A percentile compares a stretch with the other conserved stretches of the same genome.
These are phyloP conservation scores for Grus americana DNA, from an alignment of 2,113 vertebrate genomes.

Conservation along the genomic window DNA sequence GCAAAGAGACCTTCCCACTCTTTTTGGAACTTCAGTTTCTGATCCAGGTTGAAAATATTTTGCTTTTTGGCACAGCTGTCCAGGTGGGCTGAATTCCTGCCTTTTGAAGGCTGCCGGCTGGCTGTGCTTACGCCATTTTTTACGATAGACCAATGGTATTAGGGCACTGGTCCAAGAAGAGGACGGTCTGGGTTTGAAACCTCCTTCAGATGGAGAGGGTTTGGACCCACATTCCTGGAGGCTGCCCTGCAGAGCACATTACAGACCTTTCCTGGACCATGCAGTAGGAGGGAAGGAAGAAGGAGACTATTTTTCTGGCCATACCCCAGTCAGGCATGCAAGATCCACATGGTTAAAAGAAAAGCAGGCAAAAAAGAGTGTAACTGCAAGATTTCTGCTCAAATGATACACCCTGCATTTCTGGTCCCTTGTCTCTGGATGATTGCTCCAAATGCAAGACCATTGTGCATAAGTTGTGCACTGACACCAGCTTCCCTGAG, in stretches of 20 bases:
- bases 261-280: not conserved
- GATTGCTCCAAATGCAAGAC: not conserved
- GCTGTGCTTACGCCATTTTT: not conserved
- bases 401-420: not conserved
- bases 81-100: not conserved
- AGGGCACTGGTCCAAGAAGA: not conserved
- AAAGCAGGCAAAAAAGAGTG: not conserved
- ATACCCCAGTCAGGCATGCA: not conserved
- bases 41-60: not conserved
- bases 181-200: not conserved
- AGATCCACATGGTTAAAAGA: not conserved
- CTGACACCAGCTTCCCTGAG: not conserved
- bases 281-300: not conserved
- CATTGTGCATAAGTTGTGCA: not conserved
- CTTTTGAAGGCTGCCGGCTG: not conserved
- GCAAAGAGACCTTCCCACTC: not conserved
- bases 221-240: not conserved
- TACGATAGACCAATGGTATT: not conserved
- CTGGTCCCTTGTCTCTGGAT: not conserved
- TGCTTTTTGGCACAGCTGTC: not conserved
- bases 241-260: fast-evolving
- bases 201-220: not conserved
- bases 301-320: not conserved
- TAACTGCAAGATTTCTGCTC: not conserved
- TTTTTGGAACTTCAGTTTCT: not conserved